A percentile compares a stretch with the other conserved stretches of the same genome.
phyloP scores from a whole-genome alignment of 2,113 vertebrate species.

The Alethe castanea region DNA sequence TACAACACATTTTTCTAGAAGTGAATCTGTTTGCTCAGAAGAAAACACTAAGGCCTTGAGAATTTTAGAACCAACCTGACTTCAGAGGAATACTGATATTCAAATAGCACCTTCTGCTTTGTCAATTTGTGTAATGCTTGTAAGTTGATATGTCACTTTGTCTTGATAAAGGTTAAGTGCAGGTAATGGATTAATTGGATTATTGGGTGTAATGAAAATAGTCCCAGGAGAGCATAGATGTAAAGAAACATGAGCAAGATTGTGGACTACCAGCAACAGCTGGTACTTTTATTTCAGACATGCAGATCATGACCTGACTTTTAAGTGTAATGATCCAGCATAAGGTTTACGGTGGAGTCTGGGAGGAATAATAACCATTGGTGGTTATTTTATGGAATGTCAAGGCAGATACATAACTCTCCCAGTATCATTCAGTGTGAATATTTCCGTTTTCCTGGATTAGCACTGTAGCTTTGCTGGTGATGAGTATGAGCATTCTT shows the following conservation, averaged over 20 bases:
- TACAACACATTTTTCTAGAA: background rate
- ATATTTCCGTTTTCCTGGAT: background rate
- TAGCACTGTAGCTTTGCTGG: background rate
- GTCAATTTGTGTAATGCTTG: slow-evolving; percentile 3
- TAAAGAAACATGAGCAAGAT: background rate
- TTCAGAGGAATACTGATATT: background rate
- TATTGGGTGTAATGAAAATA: background rate
- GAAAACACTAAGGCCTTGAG: background rate
- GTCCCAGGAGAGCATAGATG: background rate
- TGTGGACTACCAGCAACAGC: background rate
- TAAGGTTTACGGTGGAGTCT: background rate
- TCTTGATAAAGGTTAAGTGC: slow-evolving; percentile 33
- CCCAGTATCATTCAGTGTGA: background rate
- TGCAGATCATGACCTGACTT: background rate
- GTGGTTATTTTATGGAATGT: background rate
- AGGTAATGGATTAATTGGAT: slow-evolving; percentile 19
- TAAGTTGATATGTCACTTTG: background rate
- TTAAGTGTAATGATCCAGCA: background rate
- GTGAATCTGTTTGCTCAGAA: background rate
- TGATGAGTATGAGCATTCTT: background rate
- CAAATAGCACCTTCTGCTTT: background rate
- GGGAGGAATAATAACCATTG: background rate
- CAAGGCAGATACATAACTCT: background rate
- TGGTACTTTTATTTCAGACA: background rate
- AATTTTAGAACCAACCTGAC: background rate